Evolutionary conservation across 2,797 vertebrate species (phyloP).

Genomic region (Anguilla pacifica): DNA sequence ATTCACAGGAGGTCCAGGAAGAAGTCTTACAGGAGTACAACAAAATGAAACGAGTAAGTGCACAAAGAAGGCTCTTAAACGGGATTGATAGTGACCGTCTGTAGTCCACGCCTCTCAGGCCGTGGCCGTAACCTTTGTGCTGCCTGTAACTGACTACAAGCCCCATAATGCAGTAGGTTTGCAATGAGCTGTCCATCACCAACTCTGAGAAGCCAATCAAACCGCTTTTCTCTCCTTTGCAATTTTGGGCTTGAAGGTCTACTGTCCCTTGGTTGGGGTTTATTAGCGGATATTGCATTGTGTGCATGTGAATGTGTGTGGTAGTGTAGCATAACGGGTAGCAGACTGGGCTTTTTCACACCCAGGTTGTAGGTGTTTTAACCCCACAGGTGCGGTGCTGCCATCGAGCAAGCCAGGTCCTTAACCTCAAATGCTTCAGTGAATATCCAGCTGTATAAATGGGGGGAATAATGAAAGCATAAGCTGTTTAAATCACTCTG

Average conservation of each 20-base stretch:
- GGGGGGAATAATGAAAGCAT: background rate
- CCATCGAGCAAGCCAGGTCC: no score
- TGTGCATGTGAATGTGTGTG: background rate
- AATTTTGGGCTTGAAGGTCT: background rate
- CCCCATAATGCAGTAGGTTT: background rate
- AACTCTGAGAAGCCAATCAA: background rate
- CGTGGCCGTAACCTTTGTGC: background rate
- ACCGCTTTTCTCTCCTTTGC: background rate
- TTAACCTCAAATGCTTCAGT: no score
- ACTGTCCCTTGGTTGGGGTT: background rate
- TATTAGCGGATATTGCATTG: background rate
- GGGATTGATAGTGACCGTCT: background rate
- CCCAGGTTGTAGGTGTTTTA: no score
- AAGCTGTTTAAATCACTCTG: background rate
- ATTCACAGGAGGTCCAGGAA: constrained; percentile 78
- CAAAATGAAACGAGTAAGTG: constrained; percentile 84
- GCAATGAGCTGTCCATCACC: background rate
- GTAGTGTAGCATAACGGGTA: background rate
- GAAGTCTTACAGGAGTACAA: constrained; percentile 86
- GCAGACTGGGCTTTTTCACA: no score
- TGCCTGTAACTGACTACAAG: background rate
- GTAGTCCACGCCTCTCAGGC: background rate
- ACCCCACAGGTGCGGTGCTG: no score
- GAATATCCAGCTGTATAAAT: no score
- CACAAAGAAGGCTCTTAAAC: background rate